Evolutionary conservation across 2,797 vertebrate genomes (phyloP).

Genomic region (Gallinago nigripennis): DNA sequence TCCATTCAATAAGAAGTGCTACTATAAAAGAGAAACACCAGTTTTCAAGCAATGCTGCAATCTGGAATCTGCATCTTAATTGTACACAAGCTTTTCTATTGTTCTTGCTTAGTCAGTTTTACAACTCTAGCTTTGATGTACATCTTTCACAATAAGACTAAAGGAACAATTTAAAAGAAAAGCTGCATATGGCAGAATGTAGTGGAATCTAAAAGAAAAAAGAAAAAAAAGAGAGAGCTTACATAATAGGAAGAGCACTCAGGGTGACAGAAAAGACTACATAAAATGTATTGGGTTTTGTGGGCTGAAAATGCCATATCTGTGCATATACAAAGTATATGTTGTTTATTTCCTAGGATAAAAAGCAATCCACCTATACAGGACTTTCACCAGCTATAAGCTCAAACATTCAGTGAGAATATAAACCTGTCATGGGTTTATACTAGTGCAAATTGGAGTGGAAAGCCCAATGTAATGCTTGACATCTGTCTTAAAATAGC

Average conservation of each 20-base stretch:
- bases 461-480: constrained; percentile 6
- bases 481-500: constrained; percentile 15
- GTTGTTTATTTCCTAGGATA: neutral
- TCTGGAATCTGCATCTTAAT: constrained; percentile 39
- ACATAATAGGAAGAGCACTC: neutral
- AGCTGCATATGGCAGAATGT: neutral
- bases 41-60: constrained; percentile 23
- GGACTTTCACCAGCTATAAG: neutral
- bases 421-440: constrained; percentile 14
- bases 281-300: neutral
- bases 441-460: neutral
- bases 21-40: neutral
- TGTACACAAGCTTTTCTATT: constrained; percentile 6
- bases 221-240: neutral
- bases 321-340: neutral
- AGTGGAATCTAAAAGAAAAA: neutral
- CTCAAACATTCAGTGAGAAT: neutral
- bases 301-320: neutral
- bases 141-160: neutral
- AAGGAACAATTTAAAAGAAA: constrained; percentile 5
- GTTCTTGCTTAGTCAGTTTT: constrained; percentile 28
- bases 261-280: neutral
- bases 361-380: neutral
- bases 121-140: neutral
- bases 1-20: neutral